Conservation (phyloP, 2,888 invertebrate species). For the Heteropelma amictum region DNA sequence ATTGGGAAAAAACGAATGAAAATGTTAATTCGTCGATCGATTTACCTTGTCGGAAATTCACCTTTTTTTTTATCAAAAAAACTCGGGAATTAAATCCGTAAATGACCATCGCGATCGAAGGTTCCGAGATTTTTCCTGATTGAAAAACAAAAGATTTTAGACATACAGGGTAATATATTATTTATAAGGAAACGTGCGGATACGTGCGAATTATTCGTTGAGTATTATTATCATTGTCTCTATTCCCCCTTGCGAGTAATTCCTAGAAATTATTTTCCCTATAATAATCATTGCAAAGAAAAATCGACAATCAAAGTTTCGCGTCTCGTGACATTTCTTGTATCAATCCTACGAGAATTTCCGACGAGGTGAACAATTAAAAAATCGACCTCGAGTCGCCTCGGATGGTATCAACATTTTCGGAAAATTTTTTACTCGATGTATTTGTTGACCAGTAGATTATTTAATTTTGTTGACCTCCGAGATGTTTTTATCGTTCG, state of each 20-base stretch:
- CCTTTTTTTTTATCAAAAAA: conserved; percentile 7
- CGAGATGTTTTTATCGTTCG: conserved; percentile 44
- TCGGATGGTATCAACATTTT: conserved; percentile 10
- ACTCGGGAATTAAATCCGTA: conserved; percentile 4
- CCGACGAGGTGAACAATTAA: background rate
- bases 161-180: conserved; percentile 27
- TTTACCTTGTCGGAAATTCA: conserved; percentile 11
- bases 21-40: background rate
- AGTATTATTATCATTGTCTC: conserved; percentile 2
- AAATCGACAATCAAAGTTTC: conserved; percentile 54
- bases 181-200: no score
- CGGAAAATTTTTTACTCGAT: conserved; percentile 64
- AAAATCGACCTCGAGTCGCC: conserved; percentile 19
- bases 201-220: background rate
- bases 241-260: background rate
- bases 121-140: conserved; percentile 5
- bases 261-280: background rate
- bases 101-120: background rate
- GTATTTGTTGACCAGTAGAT: conserved; percentile 73
- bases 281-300: conserved; percentile 27
- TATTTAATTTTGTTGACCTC: conserved; percentile 73
- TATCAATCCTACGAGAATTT: conserved; percentile 14
- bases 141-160: conserved; percentile 2
- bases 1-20: background rate
- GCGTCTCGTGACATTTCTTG: background rate